Base-by-base conservation (phyloP, 2,888 invertebrate genomes). In the Penaeus monodon region DNA sequence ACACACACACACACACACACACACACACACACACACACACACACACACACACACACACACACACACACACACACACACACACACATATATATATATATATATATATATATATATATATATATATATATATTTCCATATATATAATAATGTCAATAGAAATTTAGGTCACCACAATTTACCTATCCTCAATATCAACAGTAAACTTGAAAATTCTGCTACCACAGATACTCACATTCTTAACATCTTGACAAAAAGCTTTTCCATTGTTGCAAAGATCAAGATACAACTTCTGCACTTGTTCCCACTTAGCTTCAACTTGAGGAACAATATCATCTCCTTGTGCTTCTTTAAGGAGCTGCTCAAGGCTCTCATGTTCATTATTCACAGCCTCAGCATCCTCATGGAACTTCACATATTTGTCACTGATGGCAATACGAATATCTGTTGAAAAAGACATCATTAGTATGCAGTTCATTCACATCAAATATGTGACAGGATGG, bases 371-470 rank as follows among this genome's bases (percentile, higher is more conserved):
- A 92, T 96, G 93, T 91, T 95, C 95, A 88, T 93, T 94, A 88
- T 94, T 93, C 78, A 96, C 93, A 91, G 94, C 94, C 88, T 95
- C 94, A 33, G 95, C 95, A 90, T 94, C 94, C 91, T 94, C 94
- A 91, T 96, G 95, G 92, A 96, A 96, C 90, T 95, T 94, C 73
- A 95, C 94, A 91, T 96, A 96, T 89, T 95, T 92, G 73, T 94
- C 94, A 27, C 95, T 94, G 29, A 96, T 93, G 89, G 95, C 94
- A 88, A 96, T 94, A 86, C 96, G 94, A 86, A 93, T 93, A 88
- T 84, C 90, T 88, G 88, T 12, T 3, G 70, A 66, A 27, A 0
- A 0, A 57, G 17, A 57, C 17, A 20, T 57, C 14, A 20, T 57
- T 14, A 79, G 57, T 57, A 49, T 33, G 33, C 24, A 24, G 27